A percentile compares a stretch with the other conserved stretches of the same genome.
Conservation (phyloP, 2,888 invertebrate species). For the Hydroisotoma schaefferi region DNA sequence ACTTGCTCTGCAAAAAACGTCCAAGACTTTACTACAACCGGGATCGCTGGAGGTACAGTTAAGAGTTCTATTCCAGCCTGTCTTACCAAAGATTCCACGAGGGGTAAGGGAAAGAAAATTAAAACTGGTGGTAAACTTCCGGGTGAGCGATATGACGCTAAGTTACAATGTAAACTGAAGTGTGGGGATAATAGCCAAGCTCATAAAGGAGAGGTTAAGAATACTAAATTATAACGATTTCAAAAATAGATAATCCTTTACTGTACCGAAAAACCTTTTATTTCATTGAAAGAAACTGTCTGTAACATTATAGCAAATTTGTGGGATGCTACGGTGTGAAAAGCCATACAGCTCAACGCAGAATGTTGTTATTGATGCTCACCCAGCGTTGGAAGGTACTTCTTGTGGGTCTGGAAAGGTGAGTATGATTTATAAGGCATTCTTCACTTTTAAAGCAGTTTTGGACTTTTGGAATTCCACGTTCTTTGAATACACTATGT, state of each 20-base stretch:
- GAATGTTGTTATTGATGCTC: neutral
- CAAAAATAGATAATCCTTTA: no score
- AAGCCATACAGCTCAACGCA: neutral
- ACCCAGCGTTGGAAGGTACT: slow-evolving; percentile 34
- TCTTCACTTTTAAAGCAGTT: no score
- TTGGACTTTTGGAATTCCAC: neutral
- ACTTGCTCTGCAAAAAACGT: slow-evolving; percentile 25
- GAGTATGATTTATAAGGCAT: no score
- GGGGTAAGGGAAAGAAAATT: neutral
- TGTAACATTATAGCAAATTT: neutral
- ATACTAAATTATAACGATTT: neutral
- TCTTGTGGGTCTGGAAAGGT: neutral
- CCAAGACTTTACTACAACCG: slow-evolving; percentile 18
- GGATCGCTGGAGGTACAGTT: slow-evolving; percentile 15
- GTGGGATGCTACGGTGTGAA: neutral
- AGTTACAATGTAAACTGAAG: slow-evolving; percentile 12
- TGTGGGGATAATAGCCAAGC: slow-evolving; percentile 13
- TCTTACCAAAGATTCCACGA: neutral
- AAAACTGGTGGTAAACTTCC: slow-evolving; percentile 8
- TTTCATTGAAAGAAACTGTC: neutral
- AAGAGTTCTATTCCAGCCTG: slow-evolving; percentile 14
- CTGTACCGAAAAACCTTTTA: no score
- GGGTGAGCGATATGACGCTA: slow-evolving; percentile 17
- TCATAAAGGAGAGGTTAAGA: neutral
- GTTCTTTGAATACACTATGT: neutral